Base-by-base conservation (phyloP, 2,888 invertebrate genomes). In the Acrocyrtus sp. region DNA sequence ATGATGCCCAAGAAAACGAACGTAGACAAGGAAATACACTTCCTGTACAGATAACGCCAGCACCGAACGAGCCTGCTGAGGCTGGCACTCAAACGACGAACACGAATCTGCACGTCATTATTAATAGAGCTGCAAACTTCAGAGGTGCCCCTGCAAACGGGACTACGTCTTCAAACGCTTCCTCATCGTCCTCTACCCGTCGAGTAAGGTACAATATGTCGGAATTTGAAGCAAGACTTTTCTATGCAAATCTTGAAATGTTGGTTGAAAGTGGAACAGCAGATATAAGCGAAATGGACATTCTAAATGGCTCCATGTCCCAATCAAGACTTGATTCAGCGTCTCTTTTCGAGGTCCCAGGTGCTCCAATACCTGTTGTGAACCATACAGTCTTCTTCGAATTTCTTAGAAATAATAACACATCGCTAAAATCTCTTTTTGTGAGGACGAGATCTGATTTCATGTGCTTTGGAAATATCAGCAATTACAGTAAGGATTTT, bases 401-500 rank as follows among this genome's bases (percentile, higher is more conserved):
- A 24, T 39, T 74, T 6, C 29, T 69, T 8, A 24, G 50, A 17
- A 58, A 65, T 26, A 73, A 76, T 48, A 29, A 29, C 27, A 29
- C 24, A 21, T 62, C 56, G 10, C 27, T 76, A 4, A 73, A 70
- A 51, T 54, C 65, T n/a, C 24, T 76, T 15, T 15, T 47, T 3
- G 73, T 74, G 17, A 57, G 19, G n/a, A 34, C 70, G 5, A 61
- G 73, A 27, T 39, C 67, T 5, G 76, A 76, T 29, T 76, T 76
- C 34, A 41, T 69, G 39, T 70, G 76, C 15, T 76, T 76, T 58
- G 73, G 73, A 48, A 76, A 70, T 43, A 27, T 76, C 2, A 41
- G 19, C 10, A 21, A 39, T 12, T 65, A 58, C 27, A 15, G 17
- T 2, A 69, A 51, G 29, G 74, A 74, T 17, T 21, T 67, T 2